Conservation (phyloP, 2,888 invertebrate genomes). For the Ethmia dodecea region DNA sequence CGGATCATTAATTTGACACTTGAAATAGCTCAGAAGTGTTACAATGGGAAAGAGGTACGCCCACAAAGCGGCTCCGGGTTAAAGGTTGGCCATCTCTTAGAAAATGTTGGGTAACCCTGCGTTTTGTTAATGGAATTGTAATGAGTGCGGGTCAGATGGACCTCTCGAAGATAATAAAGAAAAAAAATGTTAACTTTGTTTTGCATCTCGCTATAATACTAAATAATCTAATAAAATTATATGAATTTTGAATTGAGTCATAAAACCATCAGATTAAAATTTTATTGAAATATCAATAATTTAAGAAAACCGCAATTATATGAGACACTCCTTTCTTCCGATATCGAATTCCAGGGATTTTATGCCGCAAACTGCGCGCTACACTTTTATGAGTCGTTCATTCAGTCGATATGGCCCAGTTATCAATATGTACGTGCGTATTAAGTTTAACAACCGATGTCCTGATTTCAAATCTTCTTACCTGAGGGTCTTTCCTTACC, state of each 20-base stretch:
- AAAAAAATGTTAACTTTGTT: slow-evolving; percentile 5
- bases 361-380: slow-evolving; percentile 37
- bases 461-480: slow-evolving; percentile 31
- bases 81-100: slow-evolving; percentile 53
- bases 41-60: slow-evolving; percentile 52
- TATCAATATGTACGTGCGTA: slow-evolving; percentile 43
- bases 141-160: slow-evolving; percentile 40
- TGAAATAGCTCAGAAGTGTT: slow-evolving; percentile 54
- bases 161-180: slow-evolving; percentile 17
- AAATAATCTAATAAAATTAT: too few relatives aligned
- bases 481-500: not conserved
- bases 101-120: slow-evolving; percentile 15
- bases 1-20: slow-evolving; percentile 74
- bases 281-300: slow-evolving; percentile 21
- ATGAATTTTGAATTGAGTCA: too few relatives aligned
- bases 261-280: too few relatives aligned
- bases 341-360: slow-evolving; percentile 45
- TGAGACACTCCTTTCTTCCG: slow-evolving; percentile 33
- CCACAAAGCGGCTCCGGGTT: slow-evolving; percentile 57
- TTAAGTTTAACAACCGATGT: slow-evolving; percentile 45
- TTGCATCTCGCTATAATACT: too few relatives aligned
- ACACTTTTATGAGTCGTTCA: slow-evolving; percentile 44
- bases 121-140: slow-evolving; percentile 62
- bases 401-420: slow-evolving; percentile 37
- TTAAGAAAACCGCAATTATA: slow-evolving; percentile 34